These are phyloP conservation scores for Acanthosoma haemorrhoidale DNA, from an alignment of 2,888 invertebrate genomes.

Conservation along the genomic window DNA sequence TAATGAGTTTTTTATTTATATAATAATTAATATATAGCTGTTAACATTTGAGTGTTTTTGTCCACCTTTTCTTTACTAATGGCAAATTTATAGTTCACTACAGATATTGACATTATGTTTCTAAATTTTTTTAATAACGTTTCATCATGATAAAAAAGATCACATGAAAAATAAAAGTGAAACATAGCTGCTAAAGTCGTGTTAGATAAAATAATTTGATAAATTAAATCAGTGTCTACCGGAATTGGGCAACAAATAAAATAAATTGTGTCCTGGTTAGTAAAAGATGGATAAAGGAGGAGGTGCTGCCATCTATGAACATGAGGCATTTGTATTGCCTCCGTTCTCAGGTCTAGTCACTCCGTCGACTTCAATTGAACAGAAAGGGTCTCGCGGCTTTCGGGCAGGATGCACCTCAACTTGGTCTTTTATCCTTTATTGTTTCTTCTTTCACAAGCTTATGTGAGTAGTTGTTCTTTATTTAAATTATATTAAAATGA, in stretches of 20 bases:
- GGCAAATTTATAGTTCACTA: not conserved
- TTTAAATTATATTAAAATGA: too few species aligned
- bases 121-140: not conserved
- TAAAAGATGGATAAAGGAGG: not conserved
- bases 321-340: not conserved
- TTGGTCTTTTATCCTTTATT: not conserved
- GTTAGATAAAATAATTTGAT: not conserved
- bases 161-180: not conserved
- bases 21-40: too few species aligned
- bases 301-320: not conserved
- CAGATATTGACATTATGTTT: not conserved
- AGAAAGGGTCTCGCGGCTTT: not conserved
- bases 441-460: not conserved
- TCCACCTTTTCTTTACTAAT: not conserved
- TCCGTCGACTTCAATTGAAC: too few species aligned
- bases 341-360: not conserved
- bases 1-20: too few species aligned
- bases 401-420: not conserved
- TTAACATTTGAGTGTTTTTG: not conserved
- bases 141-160: too few species aligned
- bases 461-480: not conserved
- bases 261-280: slow-evolving; percentile 11
- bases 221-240: slow-evolving; percentile 8
- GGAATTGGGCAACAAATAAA: slow-evolving; percentile 8
- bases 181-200: not conserved